phyloP scores from a whole-genome alignment of 2,113 vertebrate genomes.

The Calyptommatus sinebrachiatus region DNA sequence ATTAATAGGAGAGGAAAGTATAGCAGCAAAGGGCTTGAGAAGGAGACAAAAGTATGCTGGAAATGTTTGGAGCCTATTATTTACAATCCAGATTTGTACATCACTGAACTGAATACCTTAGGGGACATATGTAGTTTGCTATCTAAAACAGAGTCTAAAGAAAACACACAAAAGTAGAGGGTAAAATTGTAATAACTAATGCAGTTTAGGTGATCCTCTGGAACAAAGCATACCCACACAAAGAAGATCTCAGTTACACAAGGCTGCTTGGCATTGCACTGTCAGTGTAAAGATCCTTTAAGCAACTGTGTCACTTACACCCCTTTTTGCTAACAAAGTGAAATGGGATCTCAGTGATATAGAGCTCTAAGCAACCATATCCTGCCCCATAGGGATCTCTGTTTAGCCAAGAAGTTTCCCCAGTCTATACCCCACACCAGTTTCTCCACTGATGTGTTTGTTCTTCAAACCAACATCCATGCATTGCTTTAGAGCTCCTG shows the following conservation, averaged over 20 bases:
- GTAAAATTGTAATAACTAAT: conserved; percentile 10
- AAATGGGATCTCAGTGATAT: conserved; percentile 16
- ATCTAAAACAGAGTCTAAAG: neutral
- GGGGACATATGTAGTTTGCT: neutral
- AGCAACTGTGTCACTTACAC: conserved; percentile 17
- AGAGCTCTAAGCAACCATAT: conserved; percentile 5
- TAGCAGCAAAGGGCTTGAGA: neutral
- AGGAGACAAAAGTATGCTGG: neutral
- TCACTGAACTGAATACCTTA: neutral
- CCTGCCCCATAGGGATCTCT: neutral
- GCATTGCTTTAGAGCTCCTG: neutral
- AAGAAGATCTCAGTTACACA: conserved; percentile 17
- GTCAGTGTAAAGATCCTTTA: conserved; percentile 3
- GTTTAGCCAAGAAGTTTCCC: neutral
- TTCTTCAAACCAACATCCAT: neutral
- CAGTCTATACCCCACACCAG: neutral
- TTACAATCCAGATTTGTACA: no score
- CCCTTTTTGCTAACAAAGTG: conserved; percentile 5
- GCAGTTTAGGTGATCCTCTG: conserved; percentile 21
- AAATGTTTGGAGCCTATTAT: neutral
- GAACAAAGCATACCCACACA: neutral
- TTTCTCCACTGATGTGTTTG: neutral
- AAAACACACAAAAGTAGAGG: neutral
- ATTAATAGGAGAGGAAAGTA: neutral
- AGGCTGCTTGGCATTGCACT: conserved; percentile 11